These are phyloP conservation scores for Mirounga angustirostris DNA, from an alignment of 2,113 vertebrate species.

Conservation along the genomic window DNA sequence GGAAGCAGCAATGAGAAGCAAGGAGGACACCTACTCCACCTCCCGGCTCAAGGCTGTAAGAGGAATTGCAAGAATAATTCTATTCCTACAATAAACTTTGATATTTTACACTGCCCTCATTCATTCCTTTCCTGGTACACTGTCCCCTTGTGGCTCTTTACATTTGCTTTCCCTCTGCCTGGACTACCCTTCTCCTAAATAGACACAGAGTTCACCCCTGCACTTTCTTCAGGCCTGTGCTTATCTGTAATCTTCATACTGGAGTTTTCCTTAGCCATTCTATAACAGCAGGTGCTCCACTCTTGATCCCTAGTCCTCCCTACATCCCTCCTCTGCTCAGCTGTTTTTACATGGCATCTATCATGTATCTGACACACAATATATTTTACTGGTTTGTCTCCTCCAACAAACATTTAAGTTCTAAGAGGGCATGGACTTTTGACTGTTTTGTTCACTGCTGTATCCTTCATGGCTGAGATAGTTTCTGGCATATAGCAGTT, in stretches of 20 bases:
- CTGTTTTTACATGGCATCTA: not conserved
- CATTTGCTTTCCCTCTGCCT: not conserved
- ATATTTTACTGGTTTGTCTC: not conserved
- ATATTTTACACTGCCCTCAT: not conserved
- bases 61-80: not conserved
- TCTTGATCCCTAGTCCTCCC: not conserved
- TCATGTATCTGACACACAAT: not conserved
- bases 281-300: not conserved
- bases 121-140: not conserved
- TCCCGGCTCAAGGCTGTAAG: not conserved
- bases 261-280: not conserved
- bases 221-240: not conserved
- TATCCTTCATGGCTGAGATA: not conserved
- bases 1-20: constrained; percentile 25
- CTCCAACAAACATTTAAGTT: not conserved
- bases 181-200: not conserved
- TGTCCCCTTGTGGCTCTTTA: not conserved
- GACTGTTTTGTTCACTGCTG: not conserved
- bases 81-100: not conserved
- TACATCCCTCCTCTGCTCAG: not conserved
- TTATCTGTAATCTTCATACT: not conserved
- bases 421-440: not conserved
- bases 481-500: not conserved
- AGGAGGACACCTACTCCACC: not conserved
- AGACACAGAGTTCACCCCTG: not conserved